Evolutionary conservation across 2,113 vertebrate genomes (phyloP).

Genomic region (Rana temporaria): DNA sequence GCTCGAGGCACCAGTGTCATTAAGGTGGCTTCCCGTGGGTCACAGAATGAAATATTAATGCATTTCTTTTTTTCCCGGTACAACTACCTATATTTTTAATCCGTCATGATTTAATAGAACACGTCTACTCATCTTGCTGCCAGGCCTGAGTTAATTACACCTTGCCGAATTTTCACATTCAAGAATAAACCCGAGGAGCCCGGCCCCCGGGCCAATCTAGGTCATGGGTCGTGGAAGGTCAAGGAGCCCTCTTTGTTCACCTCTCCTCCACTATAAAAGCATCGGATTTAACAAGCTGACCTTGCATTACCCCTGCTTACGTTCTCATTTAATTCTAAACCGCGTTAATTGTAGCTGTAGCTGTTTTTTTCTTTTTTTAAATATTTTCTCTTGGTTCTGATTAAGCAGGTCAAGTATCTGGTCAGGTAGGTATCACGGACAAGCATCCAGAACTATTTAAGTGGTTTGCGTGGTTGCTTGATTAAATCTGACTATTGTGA

Average conservation of each 20-base stretch:
- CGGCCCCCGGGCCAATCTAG: background rate
- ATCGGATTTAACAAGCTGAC: background rate
- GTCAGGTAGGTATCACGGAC: slow-evolving; percentile 15
- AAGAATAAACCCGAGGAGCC: too few species aligned
- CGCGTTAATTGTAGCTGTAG: slow-evolving; percentile 20
- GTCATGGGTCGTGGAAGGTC: background rate
- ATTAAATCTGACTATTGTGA: background rate
- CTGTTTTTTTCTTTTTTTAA: background rate
- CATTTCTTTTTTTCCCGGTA: too few species aligned
- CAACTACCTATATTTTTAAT: too few species aligned
- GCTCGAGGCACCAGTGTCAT: too few species aligned
- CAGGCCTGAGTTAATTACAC: background rate
- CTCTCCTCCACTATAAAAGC: background rate
- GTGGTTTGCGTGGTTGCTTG: slow-evolving; percentile 1
- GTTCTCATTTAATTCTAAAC: background rate
- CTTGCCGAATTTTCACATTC: too few species aligned
- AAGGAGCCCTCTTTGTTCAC: background rate
- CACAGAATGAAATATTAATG: too few species aligned
- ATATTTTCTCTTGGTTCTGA: background rate
- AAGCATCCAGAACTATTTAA: background rate
- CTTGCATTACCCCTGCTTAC: background rate
- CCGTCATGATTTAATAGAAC: background rate
- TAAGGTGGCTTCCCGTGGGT: too few species aligned
- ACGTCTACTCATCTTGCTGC: background rate
- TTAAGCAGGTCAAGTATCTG: background rate